Percentiles rank a stretch among this genome's conserved stretches.
phyloP scores from a whole-genome alignment of 2,797 vertebrate species.

The Merluccius polli region DNA sequence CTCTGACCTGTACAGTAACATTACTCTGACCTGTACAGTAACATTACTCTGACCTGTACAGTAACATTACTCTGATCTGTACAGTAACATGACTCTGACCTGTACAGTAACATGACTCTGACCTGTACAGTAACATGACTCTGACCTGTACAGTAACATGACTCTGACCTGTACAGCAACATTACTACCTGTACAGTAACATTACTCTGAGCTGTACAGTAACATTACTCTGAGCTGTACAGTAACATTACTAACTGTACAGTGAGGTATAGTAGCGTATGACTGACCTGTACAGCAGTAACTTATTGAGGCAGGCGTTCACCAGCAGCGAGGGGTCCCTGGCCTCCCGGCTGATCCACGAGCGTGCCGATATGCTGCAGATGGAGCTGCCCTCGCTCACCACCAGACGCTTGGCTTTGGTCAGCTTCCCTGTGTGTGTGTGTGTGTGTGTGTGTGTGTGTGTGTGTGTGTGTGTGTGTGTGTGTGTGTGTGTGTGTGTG shows the following conservation, averaged over 20 bases:
- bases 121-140: background rate
- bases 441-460: background rate
- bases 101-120: too few species aligned
- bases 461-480: slow-evolving; percentile 41
- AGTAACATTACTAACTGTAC: background rate
- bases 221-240: too few species aligned
- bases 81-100: background rate
- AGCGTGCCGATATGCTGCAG: slow-evolving; percentile 89
- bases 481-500: background rate
- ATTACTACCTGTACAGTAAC: too few species aligned
- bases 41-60: background rate
- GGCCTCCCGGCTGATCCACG: slow-evolving; percentile 93
- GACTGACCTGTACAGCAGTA: slow-evolving; percentile 89
- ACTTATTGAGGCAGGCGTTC: slow-evolving; percentile 88
- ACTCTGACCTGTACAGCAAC: too few species aligned
- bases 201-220: too few species aligned
- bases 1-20: background rate
- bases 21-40: background rate
- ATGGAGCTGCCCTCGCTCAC: slow-evolving; percentile 88
- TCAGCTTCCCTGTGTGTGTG: slow-evolving; percentile 81
- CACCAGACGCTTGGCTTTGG: slow-evolving; percentile 89
- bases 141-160: too few species aligned
- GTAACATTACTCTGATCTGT: background rate
- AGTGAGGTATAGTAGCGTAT: too few species aligned
- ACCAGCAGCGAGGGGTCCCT: slow-evolving; percentile 89